Base-by-base conservation (phyloP, 2,113 vertebrate species). In the Misgurnus anguillicaudatus region DNA sequence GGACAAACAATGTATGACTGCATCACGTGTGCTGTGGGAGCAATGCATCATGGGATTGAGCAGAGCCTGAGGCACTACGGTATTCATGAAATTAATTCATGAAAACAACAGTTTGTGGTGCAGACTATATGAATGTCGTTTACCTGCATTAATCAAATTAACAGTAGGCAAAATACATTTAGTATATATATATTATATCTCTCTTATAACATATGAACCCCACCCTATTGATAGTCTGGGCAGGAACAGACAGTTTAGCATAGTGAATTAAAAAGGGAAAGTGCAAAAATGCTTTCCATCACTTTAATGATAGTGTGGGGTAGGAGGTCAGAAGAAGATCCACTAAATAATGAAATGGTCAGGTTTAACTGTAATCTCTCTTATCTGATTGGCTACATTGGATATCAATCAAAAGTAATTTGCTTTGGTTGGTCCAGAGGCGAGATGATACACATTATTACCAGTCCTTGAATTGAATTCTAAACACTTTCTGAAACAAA, bases 61-160 rank as follows among this genome's bases (percentile, higher is more conserved):
- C 77, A 31, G 24, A 31, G 24, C 24, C 24, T 86, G 78, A 92
- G 91, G 92, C 91, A 93, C 92, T 87, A 88, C 86, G 90, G 90
- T 90, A 86, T 31, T 31, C 24, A 31, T 31, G 24, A 31, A 31
- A 81, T 88, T 82, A 80, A 87, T 85, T 87, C 87, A 78, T 58
- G 86, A 83, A 79, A 57, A 57, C 53, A 57, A 82, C 80, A 24
- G 42, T 71, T 68, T 42, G 68, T 57, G 39, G 9, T 31, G 19
- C 9, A 38, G 6, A 75, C 84, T 55, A 17, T 71, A 79, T 80
- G 53, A 61, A 62, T 9, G 7, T 10, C 3, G 17, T 57, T 16
- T 47, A 74, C 42, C 42, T 19, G 17, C 53, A 48, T 38, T 19
- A 21, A 70, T 21, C 58, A 71, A 79, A 79, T 39, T 42, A 78